A percentile compares a stretch with the other conserved stretches of the same genome.
These are phyloP conservation scores for Urocynchramus pylzowi DNA, from an alignment of 2,113 vertebrate species.

Conservation along the genomic window DNA sequence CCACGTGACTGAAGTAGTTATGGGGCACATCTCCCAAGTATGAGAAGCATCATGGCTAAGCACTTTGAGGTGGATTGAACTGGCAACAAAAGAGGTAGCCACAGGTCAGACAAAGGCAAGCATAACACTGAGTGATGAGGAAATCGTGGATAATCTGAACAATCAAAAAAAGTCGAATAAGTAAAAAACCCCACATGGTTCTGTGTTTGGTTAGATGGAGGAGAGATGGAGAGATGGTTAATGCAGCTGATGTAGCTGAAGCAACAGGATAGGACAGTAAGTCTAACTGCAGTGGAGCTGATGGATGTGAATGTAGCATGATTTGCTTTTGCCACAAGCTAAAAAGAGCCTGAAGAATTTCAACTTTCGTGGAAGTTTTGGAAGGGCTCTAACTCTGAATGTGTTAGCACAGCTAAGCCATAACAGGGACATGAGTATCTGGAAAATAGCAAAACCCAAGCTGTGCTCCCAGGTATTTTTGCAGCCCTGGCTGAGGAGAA, in stretches of 20 bases:
- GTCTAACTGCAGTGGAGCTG: neutral
- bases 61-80: neutral
- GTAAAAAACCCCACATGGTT: neutral
- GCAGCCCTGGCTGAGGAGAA: neutral
- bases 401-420: neutral
- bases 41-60: neutral
- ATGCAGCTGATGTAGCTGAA: neutral
- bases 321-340: neutral
- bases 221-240: neutral
- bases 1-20: neutral
- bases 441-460: neutral
- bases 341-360: neutral
- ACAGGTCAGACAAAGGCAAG: neutral
- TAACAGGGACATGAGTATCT: neutral
- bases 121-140: neutral
- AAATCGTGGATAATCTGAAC: neutral
- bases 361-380: neutral
- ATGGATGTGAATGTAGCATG: neutral
- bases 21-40: neutral
- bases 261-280: neutral
- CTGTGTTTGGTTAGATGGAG: neutral
- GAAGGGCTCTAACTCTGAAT: neutral
- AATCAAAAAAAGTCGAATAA: neutral
- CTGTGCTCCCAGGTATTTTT: accelerated
- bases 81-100: neutral